phyloP scores from a whole-genome alignment of 2,888 invertebrate genomes.

The Diadromus collaris region DNA sequence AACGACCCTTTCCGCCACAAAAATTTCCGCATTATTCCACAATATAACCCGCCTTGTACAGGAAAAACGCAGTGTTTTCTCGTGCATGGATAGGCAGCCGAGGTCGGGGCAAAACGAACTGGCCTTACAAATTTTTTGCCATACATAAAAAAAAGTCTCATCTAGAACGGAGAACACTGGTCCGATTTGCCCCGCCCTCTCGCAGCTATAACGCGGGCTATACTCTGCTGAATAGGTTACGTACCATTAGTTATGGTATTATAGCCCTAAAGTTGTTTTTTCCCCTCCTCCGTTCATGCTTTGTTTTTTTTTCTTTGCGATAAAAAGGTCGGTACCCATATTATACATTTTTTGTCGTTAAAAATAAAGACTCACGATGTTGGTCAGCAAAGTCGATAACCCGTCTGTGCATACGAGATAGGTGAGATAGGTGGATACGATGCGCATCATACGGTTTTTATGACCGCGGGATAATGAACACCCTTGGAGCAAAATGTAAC shows the following conservation, averaged over 20 bases:
- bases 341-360: conserved; percentile 17
- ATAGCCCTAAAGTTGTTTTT: conserved; percentile 6
- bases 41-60: neutral
- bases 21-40: conserved; percentile 12
- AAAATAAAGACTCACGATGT: conserved; percentile 10
- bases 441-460: conserved; percentile 13
- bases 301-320: conserved; percentile 3
- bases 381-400: conserved; percentile 20
- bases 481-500: neutral
- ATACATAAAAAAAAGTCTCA: neutral
- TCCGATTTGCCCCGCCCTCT: neutral
- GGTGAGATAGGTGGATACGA: neutral
- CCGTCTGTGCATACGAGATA: conserved; percentile 12
- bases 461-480: neutral
- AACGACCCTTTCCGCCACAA: conserved; percentile 25
- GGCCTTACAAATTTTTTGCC: neutral
- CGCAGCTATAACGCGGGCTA: neutral
- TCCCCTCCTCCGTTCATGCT: neutral
- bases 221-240: neutral
- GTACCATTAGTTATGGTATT: conserved; percentile 6
- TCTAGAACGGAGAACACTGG: neutral
- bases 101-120: neutral
- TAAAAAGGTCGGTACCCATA: neutral
- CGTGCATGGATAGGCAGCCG: conserved; percentile 1
- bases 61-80: neutral